Percentiles rank a stretch among this genome's conserved stretches.
Evolutionary conservation across 2,888 invertebrate genomes (phyloP).

Genomic region (Drosophila nr. perissopoda): DNA sequence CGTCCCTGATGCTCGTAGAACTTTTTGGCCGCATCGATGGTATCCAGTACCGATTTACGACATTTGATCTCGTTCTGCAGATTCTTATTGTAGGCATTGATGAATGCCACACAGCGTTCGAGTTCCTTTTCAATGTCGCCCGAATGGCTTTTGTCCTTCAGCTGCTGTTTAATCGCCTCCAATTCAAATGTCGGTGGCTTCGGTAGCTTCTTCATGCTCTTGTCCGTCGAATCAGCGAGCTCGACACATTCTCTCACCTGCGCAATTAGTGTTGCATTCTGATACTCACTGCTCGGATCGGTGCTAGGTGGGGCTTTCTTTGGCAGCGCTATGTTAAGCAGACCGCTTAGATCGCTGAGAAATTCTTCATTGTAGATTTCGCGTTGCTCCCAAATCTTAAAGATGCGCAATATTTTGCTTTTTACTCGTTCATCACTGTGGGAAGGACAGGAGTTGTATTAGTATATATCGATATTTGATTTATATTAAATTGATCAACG

Average conservation of each 20-base stretch:
- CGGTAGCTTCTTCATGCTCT: constrained; percentile 86
- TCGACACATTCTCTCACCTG: constrained; percentile 91
- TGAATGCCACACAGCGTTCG: constrained; percentile 91
- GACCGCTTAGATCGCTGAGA: constrained; percentile 92
- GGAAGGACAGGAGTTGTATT: constrained; percentile 28
- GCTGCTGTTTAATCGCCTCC: constrained; percentile 90
- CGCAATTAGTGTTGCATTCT: constrained; percentile 89
- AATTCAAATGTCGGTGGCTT: constrained; percentile 88
- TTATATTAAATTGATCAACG: neutral
- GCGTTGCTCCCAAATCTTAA: constrained; percentile 98
- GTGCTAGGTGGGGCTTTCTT: constrained; percentile 76
- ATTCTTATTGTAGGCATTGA: constrained; percentile 92
- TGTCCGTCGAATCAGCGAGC: constrained; percentile 90
- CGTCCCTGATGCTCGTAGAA: constrained; percentile 96
- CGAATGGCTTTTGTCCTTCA: constrained; percentile 95
- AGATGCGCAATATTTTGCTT: constrained; percentile 93
- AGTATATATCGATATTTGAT: neutral
- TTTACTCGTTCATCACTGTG: constrained; percentile 95
- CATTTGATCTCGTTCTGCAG: constrained; percentile 93
- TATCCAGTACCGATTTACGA: constrained; percentile 90
- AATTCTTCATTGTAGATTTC: constrained; percentile 96
- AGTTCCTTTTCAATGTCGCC: constrained; percentile 95
- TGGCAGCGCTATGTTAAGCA: constrained; percentile 91
- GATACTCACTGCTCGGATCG: constrained; percentile 82
- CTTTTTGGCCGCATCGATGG: constrained; percentile 92